Evolutionary conservation across 2,888 invertebrate species (phyloP), one percentile per base, ranked within the genome.

Genomic region (Leptinotarsa tumamoca): DNA sequence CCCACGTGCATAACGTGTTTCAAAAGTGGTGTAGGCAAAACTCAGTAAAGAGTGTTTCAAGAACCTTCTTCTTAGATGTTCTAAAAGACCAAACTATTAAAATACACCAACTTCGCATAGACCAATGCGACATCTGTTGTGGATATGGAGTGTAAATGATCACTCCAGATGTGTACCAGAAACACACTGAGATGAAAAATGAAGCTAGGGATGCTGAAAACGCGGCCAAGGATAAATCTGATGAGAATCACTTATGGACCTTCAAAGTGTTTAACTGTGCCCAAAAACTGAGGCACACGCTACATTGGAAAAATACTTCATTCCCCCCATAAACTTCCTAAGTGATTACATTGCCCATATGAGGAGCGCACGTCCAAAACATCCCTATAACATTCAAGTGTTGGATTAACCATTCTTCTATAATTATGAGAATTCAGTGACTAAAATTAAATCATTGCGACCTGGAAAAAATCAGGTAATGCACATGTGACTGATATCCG

Each of bases 21-120:
- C 21, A 66, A 66, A 21, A 66, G 23, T 23, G 23, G 4, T 23
- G 4, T 23, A 23, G 23, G 23, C 23, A 23, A 23, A 23, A 23
- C 23, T 18, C 23, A 27, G 27, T 67, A 3, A 67, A 67, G 17
- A 67, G 33, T 33, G 4, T 67, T 67, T 67, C 33, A 67, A 67
- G 67, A 67, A 67, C 27, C 43, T 67, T 67, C 49, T 67, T 33
- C 13, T 67, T 33, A 18, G 49, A 67, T 67, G 67, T 33, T 67
- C 67, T 33, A 33, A 67, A 33, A 14, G 4, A 67, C 67, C 1
- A 67, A 15, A 67, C 3, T 67, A 67, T 67, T 43, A 33, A 33
- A 67, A 27, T 67, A 67, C 67, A 67, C 67, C 67, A 67, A 67
- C 21, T 21, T 21, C 21, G 21, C 21, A 2, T 2, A 21, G 0